Percentiles rank a stretch among this genome's conserved stretches.
phyloP scores from a whole-genome alignment of 1,140 invertebrate genomes.

The Lepeophtheirus salmonis region DNA sequence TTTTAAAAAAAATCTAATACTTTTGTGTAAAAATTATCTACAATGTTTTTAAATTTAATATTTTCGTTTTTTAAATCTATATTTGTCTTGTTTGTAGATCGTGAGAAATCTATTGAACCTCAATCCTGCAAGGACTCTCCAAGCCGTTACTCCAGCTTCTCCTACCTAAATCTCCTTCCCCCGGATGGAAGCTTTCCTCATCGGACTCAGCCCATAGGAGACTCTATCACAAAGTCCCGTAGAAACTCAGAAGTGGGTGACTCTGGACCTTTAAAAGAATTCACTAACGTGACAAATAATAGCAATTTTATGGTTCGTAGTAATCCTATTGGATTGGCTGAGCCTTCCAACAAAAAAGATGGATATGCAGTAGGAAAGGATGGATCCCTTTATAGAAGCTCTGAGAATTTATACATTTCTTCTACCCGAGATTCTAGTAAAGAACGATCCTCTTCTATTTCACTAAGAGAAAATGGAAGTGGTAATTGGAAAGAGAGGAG shows the following conservation, averaged over 20 bases:
- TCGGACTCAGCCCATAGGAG: slow-evolving; percentile 8
- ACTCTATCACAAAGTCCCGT: not conserved
- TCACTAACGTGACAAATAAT: slow-evolving; percentile 2
- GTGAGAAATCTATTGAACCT: not conserved
- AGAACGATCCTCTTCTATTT: not conserved
- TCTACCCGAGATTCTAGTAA: not conserved
- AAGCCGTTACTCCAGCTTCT: slow-evolving; percentile 7
- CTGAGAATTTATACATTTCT: not conserved
- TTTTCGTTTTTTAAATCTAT: not conserved
- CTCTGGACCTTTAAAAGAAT: not conserved
- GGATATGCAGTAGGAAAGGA: slow-evolving; percentile 14
- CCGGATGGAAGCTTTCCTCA: slow-evolving; percentile 13
- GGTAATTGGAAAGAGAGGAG: not conserved
- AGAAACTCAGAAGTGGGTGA: not conserved
- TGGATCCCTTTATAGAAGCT: slow-evolving; percentile 15
- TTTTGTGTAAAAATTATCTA: too few species aligned
- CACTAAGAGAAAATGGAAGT: not conserved
- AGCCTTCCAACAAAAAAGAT: slow-evolving; percentile 12
- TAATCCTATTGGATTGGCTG: slow-evolving; percentile 16
- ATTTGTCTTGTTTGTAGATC: not conserved
- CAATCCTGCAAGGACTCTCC: not conserved
- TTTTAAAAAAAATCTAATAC: too few species aligned
- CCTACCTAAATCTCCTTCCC: slow-evolving; percentile 7
- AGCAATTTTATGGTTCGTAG: slow-evolving; percentile 13
- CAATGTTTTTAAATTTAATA: too few species aligned